phyloP scores from a whole-genome alignment of 2,113 vertebrate genomes.

The Conger conger region DNA sequence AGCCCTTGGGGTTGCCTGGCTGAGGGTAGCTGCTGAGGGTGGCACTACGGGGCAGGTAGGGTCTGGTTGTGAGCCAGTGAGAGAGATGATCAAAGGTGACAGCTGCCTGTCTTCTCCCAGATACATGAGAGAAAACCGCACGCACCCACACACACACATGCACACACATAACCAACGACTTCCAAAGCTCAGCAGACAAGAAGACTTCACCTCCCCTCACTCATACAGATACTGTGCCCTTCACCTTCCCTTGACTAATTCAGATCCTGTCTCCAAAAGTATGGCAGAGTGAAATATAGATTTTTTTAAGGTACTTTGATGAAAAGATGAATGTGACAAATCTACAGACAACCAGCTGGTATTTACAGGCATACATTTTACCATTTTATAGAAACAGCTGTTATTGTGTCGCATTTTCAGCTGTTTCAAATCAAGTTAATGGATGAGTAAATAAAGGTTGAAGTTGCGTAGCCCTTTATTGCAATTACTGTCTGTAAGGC shows the following conservation, averaged over 20 bases:
- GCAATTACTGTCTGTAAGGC: too few relatives aligned
- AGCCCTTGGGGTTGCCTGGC: background rate
- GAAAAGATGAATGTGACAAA: too few relatives aligned
- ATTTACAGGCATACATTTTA: too few relatives aligned
- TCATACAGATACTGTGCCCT: background rate
- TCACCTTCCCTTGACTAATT: background rate
- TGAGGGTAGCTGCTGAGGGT: background rate
- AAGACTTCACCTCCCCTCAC: background rate
- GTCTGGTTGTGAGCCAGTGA: background rate
- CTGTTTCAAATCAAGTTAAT: too few relatives aligned
- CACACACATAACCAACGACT: background rate
- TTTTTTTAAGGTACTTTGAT: too few relatives aligned
- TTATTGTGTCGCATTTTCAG: too few relatives aligned
- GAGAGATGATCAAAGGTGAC: constrained; percentile 5
- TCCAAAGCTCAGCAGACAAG: constrained; percentile 26
- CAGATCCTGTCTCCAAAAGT: background rate
- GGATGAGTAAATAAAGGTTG: too few relatives aligned
- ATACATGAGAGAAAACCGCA: background rate
- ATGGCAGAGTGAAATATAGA: too few relatives aligned
- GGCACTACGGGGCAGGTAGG: background rate
- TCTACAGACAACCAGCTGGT: too few relatives aligned
- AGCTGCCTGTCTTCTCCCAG: background rate
- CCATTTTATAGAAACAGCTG: too few relatives aligned
- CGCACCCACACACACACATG: background rate
- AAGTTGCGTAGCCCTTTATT: too few relatives aligned